Percentiles rank a stretch among this genome's conserved stretches.
phyloP scores from a whole-genome alignment of 2,888 invertebrate genomes.

The Hyposoter didymator region DNA sequence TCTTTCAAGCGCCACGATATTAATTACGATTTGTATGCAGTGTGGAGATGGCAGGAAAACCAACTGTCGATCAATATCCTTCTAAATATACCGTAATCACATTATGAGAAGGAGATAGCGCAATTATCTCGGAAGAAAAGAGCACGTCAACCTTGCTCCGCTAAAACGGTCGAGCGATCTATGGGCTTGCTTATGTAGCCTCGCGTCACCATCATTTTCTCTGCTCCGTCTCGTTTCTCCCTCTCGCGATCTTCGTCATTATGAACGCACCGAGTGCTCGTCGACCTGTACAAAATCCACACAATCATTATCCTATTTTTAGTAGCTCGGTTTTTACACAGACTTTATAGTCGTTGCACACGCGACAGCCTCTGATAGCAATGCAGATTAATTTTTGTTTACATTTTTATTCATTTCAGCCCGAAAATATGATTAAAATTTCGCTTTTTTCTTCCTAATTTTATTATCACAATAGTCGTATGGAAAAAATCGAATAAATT shows the following conservation, averaged over 20 bases:
- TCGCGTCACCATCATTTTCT: constrained; percentile 6
- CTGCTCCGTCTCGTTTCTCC: constrained; percentile 36
- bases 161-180: constrained; percentile 53
- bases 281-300: constrained; percentile 58
- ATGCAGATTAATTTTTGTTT: background rate
- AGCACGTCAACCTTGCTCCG: constrained; percentile 59
- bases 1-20: constrained; percentile 16
- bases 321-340: constrained; percentile 44
- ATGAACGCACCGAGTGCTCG: constrained; percentile 43
- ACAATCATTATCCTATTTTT: constrained; percentile 60
- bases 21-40: constrained; percentile 23
- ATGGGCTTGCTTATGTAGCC: constrained; percentile 10
- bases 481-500: background rate
- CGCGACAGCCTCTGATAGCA: constrained; percentile 1
- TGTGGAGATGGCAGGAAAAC: constrained; percentile 7
- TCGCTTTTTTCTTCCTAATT: too few relatives aligned
- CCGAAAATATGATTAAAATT: background rate
- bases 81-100: constrained; percentile 39
- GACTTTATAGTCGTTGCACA: constrained; percentile 1
- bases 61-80: constrained; percentile 39
- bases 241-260: background rate
- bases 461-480: background rate
- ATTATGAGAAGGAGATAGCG: constrained; percentile 49
- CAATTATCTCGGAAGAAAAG: constrained; percentile 53
- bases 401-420: background rate